Evolutionary conservation across 1,140 invertebrate species (phyloP).

Genomic region (Habropoda laboriosa): DNA sequence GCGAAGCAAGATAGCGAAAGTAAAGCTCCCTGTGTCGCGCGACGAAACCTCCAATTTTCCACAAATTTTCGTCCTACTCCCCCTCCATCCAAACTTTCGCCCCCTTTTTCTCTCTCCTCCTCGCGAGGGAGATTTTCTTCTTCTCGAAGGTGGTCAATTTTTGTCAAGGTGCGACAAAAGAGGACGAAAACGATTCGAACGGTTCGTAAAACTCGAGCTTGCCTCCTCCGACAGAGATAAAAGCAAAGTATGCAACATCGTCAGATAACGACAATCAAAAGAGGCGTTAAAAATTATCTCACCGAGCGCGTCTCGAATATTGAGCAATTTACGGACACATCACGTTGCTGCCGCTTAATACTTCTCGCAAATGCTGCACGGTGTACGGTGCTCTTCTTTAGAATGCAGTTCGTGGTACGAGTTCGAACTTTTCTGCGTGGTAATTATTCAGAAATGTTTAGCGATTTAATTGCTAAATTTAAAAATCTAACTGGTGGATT

Average conservation of each 20-base stretch:
- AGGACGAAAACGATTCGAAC: background rate
- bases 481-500: too few relatives aligned
- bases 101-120: too few relatives aligned
- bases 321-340: constrained; percentile 11
- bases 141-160: too few relatives aligned
- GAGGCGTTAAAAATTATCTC: constrained; percentile 33
- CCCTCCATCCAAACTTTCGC: too few relatives aligned
- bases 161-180: too few relatives aligned
- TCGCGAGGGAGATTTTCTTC: too few relatives aligned
- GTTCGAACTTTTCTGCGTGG: background rate
- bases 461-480: too few relatives aligned
- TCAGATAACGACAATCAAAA: constrained; percentile 29
- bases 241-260: constrained; percentile 25
- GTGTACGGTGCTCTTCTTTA: background rate
- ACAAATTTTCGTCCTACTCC: background rate
- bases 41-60: background rate
- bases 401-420: background rate
- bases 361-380: background rate
- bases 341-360: background rate
- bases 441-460: too few relatives aligned
- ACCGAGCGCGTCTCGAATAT: constrained; percentile 25
- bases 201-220: background rate
- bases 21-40: constrained; percentile 21
- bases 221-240: constrained; percentile 4
- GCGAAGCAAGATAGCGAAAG: constrained; percentile 53